Base-by-base conservation (phyloP, 2,888 invertebrate genomes). In the Sminthurides aquaticus region DNA sequence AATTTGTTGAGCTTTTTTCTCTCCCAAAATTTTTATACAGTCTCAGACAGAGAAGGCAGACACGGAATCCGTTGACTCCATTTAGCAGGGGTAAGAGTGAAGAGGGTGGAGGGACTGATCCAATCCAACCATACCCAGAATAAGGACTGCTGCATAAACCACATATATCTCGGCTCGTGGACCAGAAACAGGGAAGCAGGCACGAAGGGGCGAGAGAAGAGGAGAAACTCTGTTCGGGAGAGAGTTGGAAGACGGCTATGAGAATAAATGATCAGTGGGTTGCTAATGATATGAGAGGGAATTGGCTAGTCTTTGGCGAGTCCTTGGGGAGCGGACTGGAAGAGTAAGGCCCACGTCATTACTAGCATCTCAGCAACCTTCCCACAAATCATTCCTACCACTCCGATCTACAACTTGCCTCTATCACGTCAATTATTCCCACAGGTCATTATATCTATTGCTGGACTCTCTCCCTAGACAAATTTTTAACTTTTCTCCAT, bases 231-330 rank as follows among this genome's bases (percentile, higher is more conserved):
- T n/a, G 54, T n/a, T 24, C 20, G 54, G 54, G 24, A 48, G 48
- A 48, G 48, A 48, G 48, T 8, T 5, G 52, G 26, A 25, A 15
- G 57, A 28, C 15, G 54, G 54, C 57, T 25, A 48, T 49, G 54
- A 55, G 60, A 59, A 58, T 60, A 64, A 59, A 60, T 64, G 64
- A 59, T 55, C 59, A 64, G 58, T 64, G 58, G 60, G 64, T 66
- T 67, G 70, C 71, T 72, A 72, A 72, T 72, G 72, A 71, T 69
- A 72, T 70, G 70, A 70, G 69, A 71, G 71, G 71, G 72, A 71
- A 71, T 71, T 72, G 68, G 68, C 64, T 64, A 66, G 67, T 62
- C 69, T 56, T 69, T 67, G 65, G 66, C 62, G 66, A 68, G 67
- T 67, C 69, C 65, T 59, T 56, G 1, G 64, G 63, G 68, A 63